Evolutionary conservation across 2,797 vertebrate species (phyloP).

Genomic region (Hoplostethus atlanticus): DNA sequence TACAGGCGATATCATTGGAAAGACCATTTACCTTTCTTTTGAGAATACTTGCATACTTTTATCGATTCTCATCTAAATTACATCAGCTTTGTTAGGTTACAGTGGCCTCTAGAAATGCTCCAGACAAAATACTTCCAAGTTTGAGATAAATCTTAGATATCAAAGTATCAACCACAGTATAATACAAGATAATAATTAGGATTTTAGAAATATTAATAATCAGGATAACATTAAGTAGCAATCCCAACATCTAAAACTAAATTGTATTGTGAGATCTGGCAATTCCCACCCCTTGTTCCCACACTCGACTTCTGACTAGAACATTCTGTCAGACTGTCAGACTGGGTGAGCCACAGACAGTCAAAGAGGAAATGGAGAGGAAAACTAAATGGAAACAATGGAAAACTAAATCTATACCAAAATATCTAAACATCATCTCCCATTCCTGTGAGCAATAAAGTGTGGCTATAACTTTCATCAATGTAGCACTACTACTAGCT

Average conservation of each 20-base stretch:
- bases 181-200: neutral
- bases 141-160: too few species aligned
- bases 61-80: too few species aligned
- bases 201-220: neutral
- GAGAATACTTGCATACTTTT: too few species aligned
- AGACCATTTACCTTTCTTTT: too few species aligned
- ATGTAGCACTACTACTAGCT: neutral
- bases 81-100: too few species aligned
- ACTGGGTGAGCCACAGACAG: constrained; percentile 48
- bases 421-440: constrained; percentile 41
- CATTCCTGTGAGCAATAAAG: constrained; percentile 23
- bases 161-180: neutral
- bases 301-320: constrained; percentile 57
- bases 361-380: constrained; percentile 52
- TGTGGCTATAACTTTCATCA: neutral
- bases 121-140: too few species aligned
- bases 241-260: constrained; percentile 37
- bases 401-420: constrained; percentile 56
- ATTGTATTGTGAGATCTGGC: constrained; percentile 45
- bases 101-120: too few species aligned
- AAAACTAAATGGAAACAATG: constrained; percentile 58
- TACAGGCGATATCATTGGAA: too few species aligned
- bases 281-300: constrained; percentile 43
- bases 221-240: neutral
- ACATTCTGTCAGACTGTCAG: constrained; percentile 73